Evolutionary conservation across 1,140 invertebrate genomes (phyloP).

Genomic region (Drosophila biarmipes): DNA sequence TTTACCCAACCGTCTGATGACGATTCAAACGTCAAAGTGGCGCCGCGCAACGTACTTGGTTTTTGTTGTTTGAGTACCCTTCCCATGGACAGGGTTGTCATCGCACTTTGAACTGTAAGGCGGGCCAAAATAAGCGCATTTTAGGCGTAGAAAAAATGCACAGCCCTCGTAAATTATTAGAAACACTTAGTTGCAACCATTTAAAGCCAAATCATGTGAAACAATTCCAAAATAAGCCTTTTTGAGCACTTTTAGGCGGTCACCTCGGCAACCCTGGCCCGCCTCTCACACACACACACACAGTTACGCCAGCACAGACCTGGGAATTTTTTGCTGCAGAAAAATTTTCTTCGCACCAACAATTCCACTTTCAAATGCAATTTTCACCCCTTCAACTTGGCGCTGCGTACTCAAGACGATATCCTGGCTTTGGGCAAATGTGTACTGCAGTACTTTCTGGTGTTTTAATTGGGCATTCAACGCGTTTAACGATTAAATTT

Average conservation of each 20-base stretch:
- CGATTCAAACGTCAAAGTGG: conserved; percentile 75
- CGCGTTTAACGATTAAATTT: conserved; percentile 71
- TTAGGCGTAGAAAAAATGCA: background rate
- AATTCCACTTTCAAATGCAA: conserved; percentile 72
- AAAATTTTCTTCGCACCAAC: conserved; percentile 67
- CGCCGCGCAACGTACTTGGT: conserved; percentile 61
- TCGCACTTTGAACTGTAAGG: background rate
- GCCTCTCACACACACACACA: conserved; percentile 52
- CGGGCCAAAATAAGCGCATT: background rate
- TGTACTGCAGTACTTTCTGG: conserved; percentile 61
- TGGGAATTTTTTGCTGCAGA: conserved; percentile 75
- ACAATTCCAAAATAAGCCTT: background rate
- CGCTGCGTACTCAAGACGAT: conserved; percentile 46
- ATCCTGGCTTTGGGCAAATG: conserved; percentile 49
- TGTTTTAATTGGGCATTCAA: conserved; percentile 69
- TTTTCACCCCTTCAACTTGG: conserved; percentile 59
- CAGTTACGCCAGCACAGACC: conserved; percentile 71
- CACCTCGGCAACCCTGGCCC: conserved; percentile 54
- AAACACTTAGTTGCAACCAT: background rate
- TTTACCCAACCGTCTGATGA: conserved; percentile 77
- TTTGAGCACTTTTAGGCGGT: conserved; percentile 5
- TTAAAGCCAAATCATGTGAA: background rate
- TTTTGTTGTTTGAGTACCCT: conserved; percentile 73
- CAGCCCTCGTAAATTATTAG: background rate
- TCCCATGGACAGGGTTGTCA: conserved; percentile 59